Base-by-base conservation (phyloP, 1,140 invertebrate species). In the Calycopis cecrops region DNA sequence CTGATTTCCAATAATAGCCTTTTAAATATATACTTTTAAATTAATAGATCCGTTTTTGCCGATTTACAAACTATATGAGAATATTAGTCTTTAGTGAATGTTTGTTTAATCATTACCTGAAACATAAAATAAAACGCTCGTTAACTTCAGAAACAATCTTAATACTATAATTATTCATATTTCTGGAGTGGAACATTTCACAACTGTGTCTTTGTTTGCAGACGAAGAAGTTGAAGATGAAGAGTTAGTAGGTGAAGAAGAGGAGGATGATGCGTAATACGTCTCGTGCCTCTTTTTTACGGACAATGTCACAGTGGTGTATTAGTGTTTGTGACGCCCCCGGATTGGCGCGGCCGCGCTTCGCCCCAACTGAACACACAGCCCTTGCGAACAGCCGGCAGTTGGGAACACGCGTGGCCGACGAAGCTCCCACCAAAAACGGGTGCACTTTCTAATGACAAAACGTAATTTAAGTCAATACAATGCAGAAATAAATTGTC, bases 221-320 rank as follows among this genome's bases (percentile, higher is more conserved):
- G 91, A 91, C 50, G 91, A 92, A 40, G 91, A 92, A 51, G 90
- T 85, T 16, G 87, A 88, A 52, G 87, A 88, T 55, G 87, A 88
- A 49, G 87, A 88, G 59, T 65, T 88, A 76, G 70, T 85, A 88
- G 69, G 89, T 81, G 91, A 90, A 67, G 90, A 91, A 61, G 90
- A 88, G 63, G 91, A 91, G 71, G 90, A 88, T 50, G 91, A 92
- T 70, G 89, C 89, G 87, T 88, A 88, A 88, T 88, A 88, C 74
- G 84, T 63, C 71, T 78, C 66, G 79, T 73, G 76, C 73, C 70
- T 79, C 71, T 72, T 59, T 17, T 62, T 51, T 76, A 85, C 76
- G 79, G 84, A 87, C 84, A 85, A 87, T 85, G 84, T 85, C 83
- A 85, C 83, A 86, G 83, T 86, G 83, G 79, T 74, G 79, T 86